phyloP scores from a whole-genome alignment of 2,888 invertebrate genomes.

The Amphipyra berbera region DNA sequence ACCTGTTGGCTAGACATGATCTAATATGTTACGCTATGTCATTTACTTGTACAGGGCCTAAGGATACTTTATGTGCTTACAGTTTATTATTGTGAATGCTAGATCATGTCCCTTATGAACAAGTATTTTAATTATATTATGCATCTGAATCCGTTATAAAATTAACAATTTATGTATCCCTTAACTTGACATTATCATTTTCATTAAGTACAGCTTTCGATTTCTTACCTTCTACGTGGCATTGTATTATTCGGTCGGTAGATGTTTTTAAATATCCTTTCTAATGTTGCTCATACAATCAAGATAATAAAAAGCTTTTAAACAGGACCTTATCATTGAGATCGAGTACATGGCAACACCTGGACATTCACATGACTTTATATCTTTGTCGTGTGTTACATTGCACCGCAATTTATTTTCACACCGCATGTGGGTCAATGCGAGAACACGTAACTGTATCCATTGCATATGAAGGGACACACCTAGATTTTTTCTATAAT shows the following conservation, averaged over 20 bases:
- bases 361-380: slow-evolving; percentile 68
- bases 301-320: slow-evolving; percentile 37
- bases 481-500: slow-evolving; percentile 75
- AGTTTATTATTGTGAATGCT: slow-evolving; percentile 8
- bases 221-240: slow-evolving; percentile 1
- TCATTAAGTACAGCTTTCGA: neutral
- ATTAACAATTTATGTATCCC: neutral
- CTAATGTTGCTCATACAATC: slow-evolving; percentile 30
- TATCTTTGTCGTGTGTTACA: slow-evolving; percentile 63
- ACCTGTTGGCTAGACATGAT: slow-evolving; percentile 38
- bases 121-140: slow-evolving; percentile 7
- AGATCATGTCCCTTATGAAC: slow-evolving; percentile 6
- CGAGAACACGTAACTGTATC: slow-evolving; percentile 69
- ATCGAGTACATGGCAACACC: slow-evolving; percentile 61
- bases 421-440: slow-evolving; percentile 87
- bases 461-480: slow-evolving; percentile 74
- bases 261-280: neutral
- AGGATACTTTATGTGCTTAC: slow-evolving; percentile 19
- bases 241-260: neutral
- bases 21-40: slow-evolving; percentile 36
- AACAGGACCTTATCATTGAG: slow-evolving; percentile 45
- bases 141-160: slow-evolving; percentile 1
- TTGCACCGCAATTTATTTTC: slow-evolving; percentile 78
- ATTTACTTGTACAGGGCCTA: slow-evolving; percentile 31
- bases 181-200: slow-evolving; percentile 4